Conservation (phyloP, 1,140 invertebrate genomes). For the Meloidogyne chitwoodi region DNA sequence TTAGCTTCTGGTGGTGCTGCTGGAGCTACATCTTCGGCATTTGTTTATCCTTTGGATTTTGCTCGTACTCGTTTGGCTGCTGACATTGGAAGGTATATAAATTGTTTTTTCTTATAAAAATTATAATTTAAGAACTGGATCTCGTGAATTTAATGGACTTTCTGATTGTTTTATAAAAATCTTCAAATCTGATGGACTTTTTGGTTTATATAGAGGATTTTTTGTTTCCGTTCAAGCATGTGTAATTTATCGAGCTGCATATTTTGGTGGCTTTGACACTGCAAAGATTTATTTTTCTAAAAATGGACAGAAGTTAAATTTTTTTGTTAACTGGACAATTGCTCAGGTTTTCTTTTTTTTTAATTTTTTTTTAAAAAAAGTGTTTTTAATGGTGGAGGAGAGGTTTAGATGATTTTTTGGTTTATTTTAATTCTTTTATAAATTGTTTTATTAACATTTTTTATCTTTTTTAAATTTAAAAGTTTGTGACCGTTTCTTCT, state of each 20-base stretch:
- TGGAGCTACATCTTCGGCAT: constrained; percentile 61
- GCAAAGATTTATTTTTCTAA: constrained; percentile 55
- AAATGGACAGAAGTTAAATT: constrained; percentile 60
- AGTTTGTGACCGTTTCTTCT: constrained; percentile 63
- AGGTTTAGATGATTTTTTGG: too few relatives aligned
- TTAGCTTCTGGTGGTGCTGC: constrained; percentile 61
- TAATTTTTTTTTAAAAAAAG: too few relatives aligned
- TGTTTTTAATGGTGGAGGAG: too few relatives aligned
- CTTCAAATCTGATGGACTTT: constrained; percentile 60
- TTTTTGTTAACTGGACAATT: constrained; percentile 60
- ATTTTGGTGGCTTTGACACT: constrained; percentile 62
- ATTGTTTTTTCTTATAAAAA: neutral
- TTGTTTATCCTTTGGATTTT: constrained; percentile 62
- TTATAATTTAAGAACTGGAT: neutral
- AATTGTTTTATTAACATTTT: too few relatives aligned
- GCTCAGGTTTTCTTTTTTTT: constrained; percentile 47
- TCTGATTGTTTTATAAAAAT: constrained; percentile 61
- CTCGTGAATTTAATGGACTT: constrained; percentile 61
- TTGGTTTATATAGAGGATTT: constrained; percentile 61
- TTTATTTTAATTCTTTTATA: too few relatives aligned
- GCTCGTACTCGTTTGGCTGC: constrained; percentile 61
- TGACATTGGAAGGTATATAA: constrained; percentile 58
- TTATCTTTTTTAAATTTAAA: too few relatives aligned
- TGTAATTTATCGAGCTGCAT: constrained; percentile 62
- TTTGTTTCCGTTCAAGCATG: constrained; percentile 62